Evolutionary conservation across 1,140 invertebrate species (phyloP).

Genomic region (Drosophila punjabiensis): DNA sequence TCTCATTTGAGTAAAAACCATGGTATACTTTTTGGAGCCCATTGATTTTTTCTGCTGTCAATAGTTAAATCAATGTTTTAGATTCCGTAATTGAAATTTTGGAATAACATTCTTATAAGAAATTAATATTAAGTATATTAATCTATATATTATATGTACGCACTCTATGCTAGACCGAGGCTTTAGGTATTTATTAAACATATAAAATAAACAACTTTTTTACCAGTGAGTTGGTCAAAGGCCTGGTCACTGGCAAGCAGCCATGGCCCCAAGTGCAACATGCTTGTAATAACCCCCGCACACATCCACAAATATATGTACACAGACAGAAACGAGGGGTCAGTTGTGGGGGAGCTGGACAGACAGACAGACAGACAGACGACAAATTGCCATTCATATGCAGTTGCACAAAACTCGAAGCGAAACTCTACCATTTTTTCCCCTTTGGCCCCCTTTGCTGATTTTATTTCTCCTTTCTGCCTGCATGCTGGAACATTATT

Average conservation of each 20-base stretch:
- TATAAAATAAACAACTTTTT: neutral
- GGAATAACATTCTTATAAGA: neutral
- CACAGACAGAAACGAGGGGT: conserved; percentile 23
- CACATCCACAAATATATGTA: neutral
- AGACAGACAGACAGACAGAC: conserved; percentile 43
- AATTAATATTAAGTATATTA: neutral
- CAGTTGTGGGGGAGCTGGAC: conserved; percentile 8
- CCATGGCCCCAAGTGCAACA: conserved; percentile 63
- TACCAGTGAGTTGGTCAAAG: conserved; percentile 20
- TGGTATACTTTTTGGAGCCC: neutral
- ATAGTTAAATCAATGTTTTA: neutral
- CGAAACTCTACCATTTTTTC: conserved; percentile 44
- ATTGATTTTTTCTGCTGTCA: neutral
- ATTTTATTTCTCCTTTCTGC: conserved; percentile 37
- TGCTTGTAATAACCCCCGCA: conserved; percentile 68
- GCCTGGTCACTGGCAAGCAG: conserved; percentile 41
- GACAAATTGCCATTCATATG: conserved; percentile 83
- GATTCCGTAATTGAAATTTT: neutral
- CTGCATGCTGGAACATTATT: conserved; percentile 55
- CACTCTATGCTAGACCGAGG: neutral
- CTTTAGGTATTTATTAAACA: neutral
- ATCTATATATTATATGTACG: neutral
- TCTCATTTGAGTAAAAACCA: neutral
- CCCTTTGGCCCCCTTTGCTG: conserved; percentile 3
- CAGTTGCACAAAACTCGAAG: conserved; percentile 54